phyloP scores from a whole-genome alignment of 2,888 invertebrate species.

The Archaeoteleia sp. region DNA sequence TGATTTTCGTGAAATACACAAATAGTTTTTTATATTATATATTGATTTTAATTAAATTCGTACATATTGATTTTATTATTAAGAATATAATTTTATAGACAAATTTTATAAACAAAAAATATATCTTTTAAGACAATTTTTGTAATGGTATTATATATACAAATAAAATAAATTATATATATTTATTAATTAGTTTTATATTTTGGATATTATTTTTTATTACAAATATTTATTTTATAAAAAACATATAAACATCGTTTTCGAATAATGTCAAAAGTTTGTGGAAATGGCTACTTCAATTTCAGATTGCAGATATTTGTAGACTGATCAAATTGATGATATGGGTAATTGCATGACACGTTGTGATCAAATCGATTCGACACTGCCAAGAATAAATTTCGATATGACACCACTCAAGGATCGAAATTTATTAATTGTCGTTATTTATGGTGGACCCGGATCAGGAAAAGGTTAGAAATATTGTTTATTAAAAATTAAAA shows the following conservation, averaged over 20 bases:
- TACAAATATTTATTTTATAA: too few relatives aligned
- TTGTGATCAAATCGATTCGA: conserved; percentile 19
- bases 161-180: too few relatives aligned
- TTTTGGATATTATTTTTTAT: too few relatives aligned
- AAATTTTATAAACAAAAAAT: too few relatives aligned
- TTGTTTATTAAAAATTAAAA: background rate
- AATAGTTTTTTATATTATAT: background rate
- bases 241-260: too few relatives aligned
- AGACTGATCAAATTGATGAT: background rate
- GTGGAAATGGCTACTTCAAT: background rate
- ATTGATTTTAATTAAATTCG: too few relatives aligned
- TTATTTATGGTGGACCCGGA: conserved; percentile 60
- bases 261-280: too few relatives aligned
- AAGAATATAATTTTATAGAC: too few relatives aligned
- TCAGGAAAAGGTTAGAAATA: conserved; percentile 58
- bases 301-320: background rate
- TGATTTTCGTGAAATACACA: background rate
- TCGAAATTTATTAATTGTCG: conserved; percentile 51
- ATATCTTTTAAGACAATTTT: too few relatives aligned
- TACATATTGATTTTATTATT: too few relatives aligned
- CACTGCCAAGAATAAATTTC: conserved; percentile 35
- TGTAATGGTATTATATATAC: too few relatives aligned
- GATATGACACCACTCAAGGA: conserved; percentile 47
- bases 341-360: conserved; percentile 59
- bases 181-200: too few relatives aligned